Percentiles rank a stretch among this genome's conserved stretches.
phyloP scores from a whole-genome alignment of 2,113 vertebrate genomes.

The Semnopithecus entellus region DNA sequence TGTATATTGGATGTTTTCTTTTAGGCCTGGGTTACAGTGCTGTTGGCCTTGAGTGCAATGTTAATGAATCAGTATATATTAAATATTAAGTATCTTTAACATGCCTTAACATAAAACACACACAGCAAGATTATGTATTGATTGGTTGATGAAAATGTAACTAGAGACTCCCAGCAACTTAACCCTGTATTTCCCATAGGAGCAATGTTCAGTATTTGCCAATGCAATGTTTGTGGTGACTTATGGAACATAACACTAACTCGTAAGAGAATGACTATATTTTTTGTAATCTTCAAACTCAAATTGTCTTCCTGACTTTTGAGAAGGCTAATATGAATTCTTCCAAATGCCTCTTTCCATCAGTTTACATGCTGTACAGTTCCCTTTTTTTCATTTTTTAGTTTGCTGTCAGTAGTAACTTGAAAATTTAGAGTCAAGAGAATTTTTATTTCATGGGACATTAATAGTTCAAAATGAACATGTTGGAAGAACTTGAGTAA shows the following conservation, averaged over 20 bases:
- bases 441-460: not conserved
- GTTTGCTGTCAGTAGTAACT: not conserved
- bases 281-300: not conserved
- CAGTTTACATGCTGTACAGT: rapidly evolving
- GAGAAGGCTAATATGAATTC: not conserved
- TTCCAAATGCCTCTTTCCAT: not conserved
- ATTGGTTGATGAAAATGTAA: too few relatives aligned
- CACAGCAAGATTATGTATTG: not conserved
- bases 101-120: not conserved
- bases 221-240: not conserved
- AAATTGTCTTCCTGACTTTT: not conserved
- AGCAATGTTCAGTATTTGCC: not conserved
- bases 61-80: not conserved
- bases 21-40: not conserved
- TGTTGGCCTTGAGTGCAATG: not conserved
- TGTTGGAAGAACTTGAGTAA: not conserved
- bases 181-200: not conserved
- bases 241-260: not conserved
- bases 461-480: not conserved
- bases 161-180: not conserved
- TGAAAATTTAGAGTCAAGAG: not conserved
- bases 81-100: not conserved
- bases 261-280: not conserved
- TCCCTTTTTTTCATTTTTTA: not conserved
- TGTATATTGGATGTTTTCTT: not conserved